phyloP scores from a whole-genome alignment of 2,113 vertebrate species.

The Ctenomys sociabilis region DNA sequence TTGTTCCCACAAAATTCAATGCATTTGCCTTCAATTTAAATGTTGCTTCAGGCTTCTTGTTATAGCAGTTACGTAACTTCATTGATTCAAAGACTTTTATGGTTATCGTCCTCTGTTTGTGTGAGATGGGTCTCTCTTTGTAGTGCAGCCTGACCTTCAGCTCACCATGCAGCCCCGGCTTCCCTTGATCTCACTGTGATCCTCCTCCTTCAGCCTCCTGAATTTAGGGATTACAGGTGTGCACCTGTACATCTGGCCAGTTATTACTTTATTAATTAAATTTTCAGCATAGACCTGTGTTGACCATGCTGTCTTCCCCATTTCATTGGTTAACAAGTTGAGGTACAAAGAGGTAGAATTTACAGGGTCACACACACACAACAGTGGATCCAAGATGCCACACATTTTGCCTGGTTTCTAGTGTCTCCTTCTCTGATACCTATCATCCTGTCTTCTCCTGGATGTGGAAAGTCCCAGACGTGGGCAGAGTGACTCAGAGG shows the following conservation, averaged over 20 bases:
- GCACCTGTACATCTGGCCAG: neutral
- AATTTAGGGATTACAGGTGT: neutral
- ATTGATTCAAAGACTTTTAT: conserved; percentile 5
- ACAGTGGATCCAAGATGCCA: neutral
- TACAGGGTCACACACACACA: neutral
- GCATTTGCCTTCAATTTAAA: neutral
- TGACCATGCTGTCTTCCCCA: neutral
- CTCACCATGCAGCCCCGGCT: neutral
- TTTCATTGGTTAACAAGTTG: neutral
- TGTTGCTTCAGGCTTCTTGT: neutral
- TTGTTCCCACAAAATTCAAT: neutral
- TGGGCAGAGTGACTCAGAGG: neutral
- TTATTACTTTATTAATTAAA: neutral
- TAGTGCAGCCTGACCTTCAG: neutral
- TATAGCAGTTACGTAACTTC: neutral
- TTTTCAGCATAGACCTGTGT: neutral
- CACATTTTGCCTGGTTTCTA: neutral
- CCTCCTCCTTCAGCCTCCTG: neutral
- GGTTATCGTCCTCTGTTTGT: neutral
- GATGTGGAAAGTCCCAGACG: neutral
- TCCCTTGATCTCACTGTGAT: neutral
- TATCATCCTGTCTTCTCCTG: neutral
- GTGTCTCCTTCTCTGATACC: neutral
- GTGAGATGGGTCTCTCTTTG: neutral
- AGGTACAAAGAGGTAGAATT: neutral